Evolutionary conservation across 2,113 vertebrate species (phyloP), one percentile per base, ranked within the genome.

Genomic region (Syrrhaptes paradoxus): DNA sequence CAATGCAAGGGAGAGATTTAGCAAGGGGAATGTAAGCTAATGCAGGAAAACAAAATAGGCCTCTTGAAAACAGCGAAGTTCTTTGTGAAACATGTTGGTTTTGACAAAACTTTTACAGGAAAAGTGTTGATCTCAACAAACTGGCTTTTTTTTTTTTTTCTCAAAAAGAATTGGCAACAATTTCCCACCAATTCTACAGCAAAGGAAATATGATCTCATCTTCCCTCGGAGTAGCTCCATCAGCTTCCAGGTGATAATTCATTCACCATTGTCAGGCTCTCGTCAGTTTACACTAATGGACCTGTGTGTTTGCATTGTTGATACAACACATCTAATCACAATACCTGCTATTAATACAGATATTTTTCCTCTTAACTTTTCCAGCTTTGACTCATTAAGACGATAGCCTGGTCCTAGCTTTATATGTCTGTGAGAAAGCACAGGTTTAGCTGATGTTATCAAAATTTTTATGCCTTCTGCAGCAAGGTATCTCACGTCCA

Each of bases 131-230:
- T 70, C 85, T 92, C 71, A 77, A 88, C 54, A 76, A 88, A 80
- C 28, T 46, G 49, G n/a, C 5, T 24, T 24, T 22, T 36, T 21
- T 16, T 25, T 41, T 24, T 19, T 18, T 34, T 13, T 28, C 63
- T 46, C 16, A 32, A 71, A 71, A 73, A 73, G 70, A 67, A 63
- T 46, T 85, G 88, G 90, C 90, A 86, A 55, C 34, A 10, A 51
- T 80, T 93, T 82, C 79, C 86, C 75, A 59, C 59, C 3, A 0
- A 28, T 84, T 85, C 58, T 77, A 12, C 72, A 51, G 90, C 48
- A 90, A 87, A 95, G 95, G 96, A 95, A 96, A 95, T 51, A 57
- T 88, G 95, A 96, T 92, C 93, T 96, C 95, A 94, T 90, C 83
- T 86, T 81, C 72, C 83, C 82, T 36, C 68, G 11, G 67, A 80